These are phyloP conservation scores for Oryzias dopingdopingensis DNA, from an alignment of 2,797 vertebrate species.

Conservation along the genomic window DNA sequence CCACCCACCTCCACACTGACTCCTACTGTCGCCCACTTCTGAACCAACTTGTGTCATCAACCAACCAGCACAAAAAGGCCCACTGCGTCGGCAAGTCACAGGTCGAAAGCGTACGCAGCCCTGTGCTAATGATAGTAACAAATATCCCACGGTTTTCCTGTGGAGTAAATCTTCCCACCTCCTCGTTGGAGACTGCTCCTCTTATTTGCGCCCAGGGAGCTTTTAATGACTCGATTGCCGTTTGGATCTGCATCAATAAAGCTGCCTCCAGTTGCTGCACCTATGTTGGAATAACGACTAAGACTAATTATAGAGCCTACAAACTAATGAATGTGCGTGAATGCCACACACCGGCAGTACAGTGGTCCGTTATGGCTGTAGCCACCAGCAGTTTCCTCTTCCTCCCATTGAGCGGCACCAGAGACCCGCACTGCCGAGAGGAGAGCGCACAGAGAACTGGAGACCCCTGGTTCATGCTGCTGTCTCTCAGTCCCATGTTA, in stretches of 20 bases:
- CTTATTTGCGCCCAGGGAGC: constrained; percentile 54
- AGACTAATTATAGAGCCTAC: constrained; percentile 1
- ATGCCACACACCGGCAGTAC: constrained; percentile 7
- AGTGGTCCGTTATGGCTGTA: constrained; percentile 47
- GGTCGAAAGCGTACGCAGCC: constrained; percentile 22
- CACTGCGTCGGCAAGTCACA: not conserved
- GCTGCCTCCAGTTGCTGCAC: constrained; percentile 43
- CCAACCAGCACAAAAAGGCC: constrained; percentile 14
- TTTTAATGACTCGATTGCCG: constrained; percentile 43
- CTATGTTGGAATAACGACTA: constrained; percentile 27
- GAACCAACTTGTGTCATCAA: constrained; percentile 34
- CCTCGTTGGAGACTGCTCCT: constrained; percentile 31
- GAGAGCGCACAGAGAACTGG: not conserved
- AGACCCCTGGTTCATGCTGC: constrained; percentile 22
- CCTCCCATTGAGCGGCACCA: constrained; percentile 94
- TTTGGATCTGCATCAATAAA: constrained; percentile 40
- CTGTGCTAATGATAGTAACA: constrained; percentile 28
- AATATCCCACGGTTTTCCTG: constrained; percentile 27
- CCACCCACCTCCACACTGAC: constrained; percentile 26
- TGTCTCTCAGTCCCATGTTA: constrained; percentile 1
- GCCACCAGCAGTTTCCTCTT: constrained; percentile 81
- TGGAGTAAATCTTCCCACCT: constrained; percentile 47
- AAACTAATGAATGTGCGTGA: constrained; percentile 32
- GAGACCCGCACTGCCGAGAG: constrained; percentile 70
- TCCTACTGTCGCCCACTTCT: constrained; percentile 13